Evolutionary conservation across 2,113 vertebrate genomes (phyloP), one percentile per base, ranked within the genome.

Genomic region (Ageneiosus marmoratus): DNA sequence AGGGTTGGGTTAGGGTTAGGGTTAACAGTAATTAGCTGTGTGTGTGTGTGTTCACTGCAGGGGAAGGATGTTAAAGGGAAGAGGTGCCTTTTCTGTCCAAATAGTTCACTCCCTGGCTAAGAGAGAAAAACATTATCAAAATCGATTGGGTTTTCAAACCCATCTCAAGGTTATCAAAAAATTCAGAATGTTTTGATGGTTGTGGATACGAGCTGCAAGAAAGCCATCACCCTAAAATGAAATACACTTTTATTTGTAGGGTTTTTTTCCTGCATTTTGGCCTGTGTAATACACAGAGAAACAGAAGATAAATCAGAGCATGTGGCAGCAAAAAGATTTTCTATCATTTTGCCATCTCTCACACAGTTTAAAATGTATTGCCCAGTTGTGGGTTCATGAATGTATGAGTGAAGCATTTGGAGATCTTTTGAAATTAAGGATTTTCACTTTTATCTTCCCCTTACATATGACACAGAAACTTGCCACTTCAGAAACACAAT

Each of bases 21-120:
- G 11, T 50, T 13, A 50, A 50, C 11, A n/a, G 9, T n/a, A 5
- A 70, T 70, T 70, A 70, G 34, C 9, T 70, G 77, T 83, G 83
- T 86, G 83, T 73, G 46, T 53, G 75, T 80, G 81, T 79, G 29
- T 84, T 77, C 53, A 20, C 55, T 63, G 65, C 48, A 65, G 55
- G 77, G 88, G 87, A 87, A 88, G 87, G 86, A 84, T 87, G 87
- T 88, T 82, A 84, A 87, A 86, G 83, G 91, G 88, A 91, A 92
- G 90, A 92, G 87, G 86, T 91, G 90, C 89, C 88, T 92, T 88
- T 92, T 92, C 89, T 88, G 87, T 91, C 89, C 89, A 89, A 92
- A 91, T 86, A 91, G 88, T 89, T 93, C 87, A 88, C 88, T 87
- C 73, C 82, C 89, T 86, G 88, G 84, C 77, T 85, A 86, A 90